A percentile compares a stretch with the other conserved stretches of the same genome.
Evolutionary conservation across 92 coral and sea anemone species (phyloP).

Genomic region (Heteractis magnifica): DNA sequence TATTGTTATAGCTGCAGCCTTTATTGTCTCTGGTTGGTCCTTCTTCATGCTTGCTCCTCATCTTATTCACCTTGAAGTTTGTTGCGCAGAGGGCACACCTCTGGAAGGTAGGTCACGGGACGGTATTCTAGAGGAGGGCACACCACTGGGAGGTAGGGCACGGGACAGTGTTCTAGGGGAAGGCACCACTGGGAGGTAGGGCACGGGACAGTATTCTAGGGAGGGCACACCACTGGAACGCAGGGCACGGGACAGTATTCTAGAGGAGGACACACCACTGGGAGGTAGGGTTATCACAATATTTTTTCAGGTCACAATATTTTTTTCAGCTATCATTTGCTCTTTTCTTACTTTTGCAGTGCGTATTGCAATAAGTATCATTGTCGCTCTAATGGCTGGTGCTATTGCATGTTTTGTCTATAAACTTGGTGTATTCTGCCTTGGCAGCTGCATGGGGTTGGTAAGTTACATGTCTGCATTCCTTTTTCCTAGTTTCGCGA

Average conservation of each 20-base stretch:
- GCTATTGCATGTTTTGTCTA: constrained; percentile 84
- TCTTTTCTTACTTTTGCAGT: constrained; percentile 37
- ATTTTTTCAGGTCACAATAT: background rate
- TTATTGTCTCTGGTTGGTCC: constrained; percentile 63
- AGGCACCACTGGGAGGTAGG: background rate
- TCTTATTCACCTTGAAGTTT: constrained; percentile 65
- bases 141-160: background rate
- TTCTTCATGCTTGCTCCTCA: constrained; percentile 73
- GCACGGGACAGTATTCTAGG: too few species aligned
- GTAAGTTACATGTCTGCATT: constrained; percentile 37
- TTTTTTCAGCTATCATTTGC: background rate
- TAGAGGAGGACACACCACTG: background rate
- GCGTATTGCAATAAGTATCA: constrained; percentile 78
- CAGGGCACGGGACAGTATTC: too few species aligned
- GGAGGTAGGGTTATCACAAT: too few species aligned
- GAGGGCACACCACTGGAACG: background rate
- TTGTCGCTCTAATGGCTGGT: constrained; percentile 73
- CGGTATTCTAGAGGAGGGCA: background rate
- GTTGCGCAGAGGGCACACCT: constrained; percentile 71
- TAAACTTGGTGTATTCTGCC: constrained; percentile 89
- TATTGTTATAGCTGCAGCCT: constrained; percentile 81
- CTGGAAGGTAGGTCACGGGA: constrained; percentile 61
- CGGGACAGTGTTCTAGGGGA: too few species aligned
- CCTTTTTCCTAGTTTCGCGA: background rate
- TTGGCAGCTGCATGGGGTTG: constrained; percentile 82